Conservation (phyloP, 1,140 invertebrate genomes). For the Zaprionus capensis region DNA sequence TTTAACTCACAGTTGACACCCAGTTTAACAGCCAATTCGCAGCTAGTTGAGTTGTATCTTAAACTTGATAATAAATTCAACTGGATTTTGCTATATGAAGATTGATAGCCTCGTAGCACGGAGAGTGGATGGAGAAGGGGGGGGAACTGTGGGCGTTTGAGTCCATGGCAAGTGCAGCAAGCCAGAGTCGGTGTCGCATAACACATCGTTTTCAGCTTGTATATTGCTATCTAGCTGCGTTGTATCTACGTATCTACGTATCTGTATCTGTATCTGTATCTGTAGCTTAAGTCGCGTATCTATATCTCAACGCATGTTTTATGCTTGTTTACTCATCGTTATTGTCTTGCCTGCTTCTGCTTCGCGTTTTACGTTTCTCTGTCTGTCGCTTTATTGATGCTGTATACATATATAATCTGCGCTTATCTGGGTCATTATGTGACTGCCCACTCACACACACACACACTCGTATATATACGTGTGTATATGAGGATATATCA, state of each 20-base stretch:
- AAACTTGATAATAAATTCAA: conserved; percentile 2
- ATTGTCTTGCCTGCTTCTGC: conserved; percentile 35
- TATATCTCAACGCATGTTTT: conserved; percentile 39
- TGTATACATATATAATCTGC: conserved; percentile 50
- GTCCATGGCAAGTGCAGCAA: not conserved
- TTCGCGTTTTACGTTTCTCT: not conserved
- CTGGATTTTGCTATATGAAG: not conserved
- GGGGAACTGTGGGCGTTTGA: not conserved
- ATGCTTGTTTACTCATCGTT: conserved; percentile 40
- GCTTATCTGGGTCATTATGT: conserved; percentile 64
- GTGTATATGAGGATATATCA: conserved; percentile 5
- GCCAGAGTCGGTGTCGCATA: not conserved
- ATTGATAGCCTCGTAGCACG: not conserved
- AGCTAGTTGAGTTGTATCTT: not conserved
- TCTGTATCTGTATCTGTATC: conserved; percentile 16
- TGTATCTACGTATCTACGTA: conserved; percentile 20
- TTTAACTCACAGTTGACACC: not conserved
- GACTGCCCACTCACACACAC: conserved; percentile 18
- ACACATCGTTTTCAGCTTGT: conserved; percentile 1
- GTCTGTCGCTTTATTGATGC: conserved; percentile 40
- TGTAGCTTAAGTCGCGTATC: conserved; percentile 20
- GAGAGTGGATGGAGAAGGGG: not conserved
- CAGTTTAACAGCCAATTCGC: not conserved
- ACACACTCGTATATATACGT: conserved; percentile 1
- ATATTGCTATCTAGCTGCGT: conserved; percentile 1